These are phyloP conservation scores for Habropoda laboriosa DNA, from an alignment of 1,140 invertebrate species.

Conservation along the genomic window DNA sequence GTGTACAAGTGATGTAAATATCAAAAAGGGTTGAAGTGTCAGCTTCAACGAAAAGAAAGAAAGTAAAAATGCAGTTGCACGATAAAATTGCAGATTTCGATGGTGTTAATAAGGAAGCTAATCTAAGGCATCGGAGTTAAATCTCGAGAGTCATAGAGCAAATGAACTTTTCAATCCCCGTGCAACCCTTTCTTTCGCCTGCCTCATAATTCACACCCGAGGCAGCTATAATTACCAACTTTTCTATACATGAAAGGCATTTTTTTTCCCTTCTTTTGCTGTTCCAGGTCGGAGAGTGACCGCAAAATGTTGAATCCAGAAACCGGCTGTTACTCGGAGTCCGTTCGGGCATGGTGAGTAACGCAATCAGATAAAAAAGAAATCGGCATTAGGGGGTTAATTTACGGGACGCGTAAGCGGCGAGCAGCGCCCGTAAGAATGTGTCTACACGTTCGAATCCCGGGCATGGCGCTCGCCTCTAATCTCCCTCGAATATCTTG, in stretches of 20 bases:
- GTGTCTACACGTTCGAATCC: slow-evolving; percentile 29
- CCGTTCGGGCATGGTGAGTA: slow-evolving; percentile 80
- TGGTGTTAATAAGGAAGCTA: too few relatives aligned
- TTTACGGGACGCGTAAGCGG: slow-evolving; percentile 20
- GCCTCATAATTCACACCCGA: too few relatives aligned
- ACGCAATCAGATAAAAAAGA: slow-evolving; percentile 14
- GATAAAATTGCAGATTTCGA: too few relatives aligned
- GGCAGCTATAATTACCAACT: neutral
- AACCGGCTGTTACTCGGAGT: slow-evolving; percentile 77
- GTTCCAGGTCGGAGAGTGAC: slow-evolving; percentile 79
- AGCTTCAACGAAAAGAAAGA: too few relatives aligned
- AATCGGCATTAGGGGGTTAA: slow-evolving; percentile 28
- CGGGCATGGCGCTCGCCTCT: neutral
- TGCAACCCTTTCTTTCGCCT: too few relatives aligned
- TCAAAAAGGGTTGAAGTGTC: too few relatives aligned
- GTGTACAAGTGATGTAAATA: too few relatives aligned
- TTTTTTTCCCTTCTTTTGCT: neutral
- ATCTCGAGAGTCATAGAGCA: too few relatives aligned
- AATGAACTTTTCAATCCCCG: too few relatives aligned
- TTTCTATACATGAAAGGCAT: neutral
- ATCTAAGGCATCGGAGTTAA: too few relatives aligned
- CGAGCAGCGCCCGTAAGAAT: slow-evolving; percentile 20
- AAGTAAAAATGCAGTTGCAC: too few relatives aligned
- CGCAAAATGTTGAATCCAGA: slow-evolving; percentile 81
- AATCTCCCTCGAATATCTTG: slow-evolving; percentile 50